Evolutionary conservation across 1,140 invertebrate genomes (phyloP), one percentile per base, ranked within the genome.

Genomic region (Drosophila tristis): DNA sequence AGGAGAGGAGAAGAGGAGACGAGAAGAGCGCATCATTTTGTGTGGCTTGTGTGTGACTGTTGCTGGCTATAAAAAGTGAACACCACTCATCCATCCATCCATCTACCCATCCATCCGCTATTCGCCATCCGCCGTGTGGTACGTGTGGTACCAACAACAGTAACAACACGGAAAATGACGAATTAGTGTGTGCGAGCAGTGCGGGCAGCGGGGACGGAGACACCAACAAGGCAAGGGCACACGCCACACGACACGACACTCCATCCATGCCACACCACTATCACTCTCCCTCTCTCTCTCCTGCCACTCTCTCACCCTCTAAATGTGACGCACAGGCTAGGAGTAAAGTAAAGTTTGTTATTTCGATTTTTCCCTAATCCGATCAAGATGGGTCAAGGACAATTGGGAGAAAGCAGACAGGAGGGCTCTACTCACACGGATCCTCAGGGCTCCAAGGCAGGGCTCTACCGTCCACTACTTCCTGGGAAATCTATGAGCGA

Each of bases 21-120:
- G 62, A 72, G 78, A 87, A 70, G 65, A 62, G 45, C 66, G 79
- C 75, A 76, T 89, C 75, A 82, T 84, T 84, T 39, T 87, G 75
- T 89, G 84, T 62, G 78, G 78, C 72, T 89, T 87, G 79, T 89
- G 75, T 89, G 67, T 80, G 79, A 77, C 75, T 87, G 75, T 89
- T 82, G 80, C 84, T 73, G 74, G 66, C 72, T 63, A 79, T 87
- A 87, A 89, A 86, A 86, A 71, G 62, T 74, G 81, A 72, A 78
- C 66, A 61, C 72, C 61, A 87, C 76, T 89, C 67, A 71, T 70
- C 66, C 64, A 35, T 65, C 50, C 53, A 23, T 20, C 48, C 48
- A 29, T 11, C 11, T 23, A 5, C 29, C 4, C 9, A 35, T 44
- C 39, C 54, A 31, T 9, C 31, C 31, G 2, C 54, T 20, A 58